Percentiles rank a stretch among this genome's conserved stretches.
phyloP scores from a whole-genome alignment of 2,113 vertebrate genomes.

The Rhinogobius similis region DNA sequence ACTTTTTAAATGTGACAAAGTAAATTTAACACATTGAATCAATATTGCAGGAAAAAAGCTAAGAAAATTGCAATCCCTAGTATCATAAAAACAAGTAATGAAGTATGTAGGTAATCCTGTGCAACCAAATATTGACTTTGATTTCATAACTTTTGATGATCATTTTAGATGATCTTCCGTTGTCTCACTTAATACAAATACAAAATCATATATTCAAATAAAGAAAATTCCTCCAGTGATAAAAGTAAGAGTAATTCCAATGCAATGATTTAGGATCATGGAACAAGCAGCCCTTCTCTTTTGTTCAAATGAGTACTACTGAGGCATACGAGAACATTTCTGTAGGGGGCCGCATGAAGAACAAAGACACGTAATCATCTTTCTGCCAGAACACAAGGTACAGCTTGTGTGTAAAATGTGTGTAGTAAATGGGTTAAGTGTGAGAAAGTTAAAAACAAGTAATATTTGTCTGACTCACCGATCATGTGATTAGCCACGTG shows the following conservation, averaged over 20 bases:
- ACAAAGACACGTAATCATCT: constrained; percentile 64
- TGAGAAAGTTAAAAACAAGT: constrained; percentile 17
- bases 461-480: constrained; percentile 81
- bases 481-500: constrained; percentile 99
- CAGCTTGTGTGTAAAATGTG: constrained; percentile 5
- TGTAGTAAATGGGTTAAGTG: background rate
- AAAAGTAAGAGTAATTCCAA: background rate
- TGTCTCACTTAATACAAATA: background rate
- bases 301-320: background rate
- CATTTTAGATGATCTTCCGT: background rate
- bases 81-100: too few species aligned
- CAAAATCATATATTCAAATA: background rate
- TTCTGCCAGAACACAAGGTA: constrained; percentile 48
- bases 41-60: too few species aligned
- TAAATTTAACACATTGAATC: too few species aligned
- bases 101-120: too few species aligned
- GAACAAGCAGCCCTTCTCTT: background rate
- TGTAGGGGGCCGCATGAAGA: constrained; percentile 35
- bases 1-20: too few species aligned
- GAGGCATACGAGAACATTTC: constrained; percentile 49
- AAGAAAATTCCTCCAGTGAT: background rate
- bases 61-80: too few species aligned
- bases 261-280: background rate
- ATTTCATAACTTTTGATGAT: background rate
- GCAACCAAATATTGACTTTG: too few species aligned